phyloP scores from a whole-genome alignment of 2,797 vertebrate species.

The Mus minutoides region DNA sequence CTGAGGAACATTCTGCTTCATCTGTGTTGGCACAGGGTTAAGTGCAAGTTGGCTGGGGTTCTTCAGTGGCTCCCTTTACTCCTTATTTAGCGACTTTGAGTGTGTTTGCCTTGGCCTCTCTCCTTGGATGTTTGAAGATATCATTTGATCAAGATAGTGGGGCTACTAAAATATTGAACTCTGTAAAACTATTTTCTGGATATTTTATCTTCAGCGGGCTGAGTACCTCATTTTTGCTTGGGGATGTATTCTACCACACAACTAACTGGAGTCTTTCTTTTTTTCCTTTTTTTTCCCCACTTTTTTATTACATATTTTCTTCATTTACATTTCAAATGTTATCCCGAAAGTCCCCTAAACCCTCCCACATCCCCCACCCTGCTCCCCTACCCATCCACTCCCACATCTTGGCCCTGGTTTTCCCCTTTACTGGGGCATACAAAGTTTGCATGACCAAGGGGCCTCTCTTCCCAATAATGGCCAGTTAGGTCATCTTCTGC shows the following conservation, averaged over 20 bases:
- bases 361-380: too few relatives aligned
- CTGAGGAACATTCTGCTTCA: neutral
- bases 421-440: too few relatives aligned
- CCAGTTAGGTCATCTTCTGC: too few relatives aligned
- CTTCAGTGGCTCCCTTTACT: neutral
- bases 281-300: too few relatives aligned
- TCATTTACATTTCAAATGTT: too few relatives aligned
- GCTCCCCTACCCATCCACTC: too few relatives aligned
- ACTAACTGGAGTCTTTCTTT: neutral
- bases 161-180: conserved; percentile 30
- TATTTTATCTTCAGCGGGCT: conserved; percentile 37
- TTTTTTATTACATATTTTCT: too few relatives aligned
- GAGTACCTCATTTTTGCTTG: conserved; percentile 19
- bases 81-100: neutral
- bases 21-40: neutral
- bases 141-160: neutral
- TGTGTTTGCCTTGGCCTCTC: neutral
- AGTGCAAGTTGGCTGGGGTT: neutral
- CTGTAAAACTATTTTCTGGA: conserved; percentile 29
- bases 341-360: too few relatives aligned
- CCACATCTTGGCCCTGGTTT: too few relatives aligned
- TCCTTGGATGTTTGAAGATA: conserved; percentile 51
- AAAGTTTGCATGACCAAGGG: too few relatives aligned
- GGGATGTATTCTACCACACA: neutral
- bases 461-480: too few relatives aligned